Evolutionary conservation across 2,797 vertebrate genomes (phyloP).

Genomic region (Notolabrus celidotus): DNA sequence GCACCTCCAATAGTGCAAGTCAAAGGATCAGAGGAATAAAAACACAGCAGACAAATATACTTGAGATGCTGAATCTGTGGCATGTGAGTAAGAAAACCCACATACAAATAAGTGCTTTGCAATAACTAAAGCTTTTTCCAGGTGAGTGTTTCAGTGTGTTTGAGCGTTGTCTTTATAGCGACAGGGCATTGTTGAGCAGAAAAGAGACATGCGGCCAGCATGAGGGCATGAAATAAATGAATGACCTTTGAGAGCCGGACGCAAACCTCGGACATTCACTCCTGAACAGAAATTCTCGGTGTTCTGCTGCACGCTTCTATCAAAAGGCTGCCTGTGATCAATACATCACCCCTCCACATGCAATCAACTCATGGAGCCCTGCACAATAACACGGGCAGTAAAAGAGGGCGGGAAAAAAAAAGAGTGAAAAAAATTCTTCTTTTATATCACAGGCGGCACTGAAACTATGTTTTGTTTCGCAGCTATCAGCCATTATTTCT

Average conservation of each 20-base stretch:
- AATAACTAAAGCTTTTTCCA: slow-evolving; percentile 20
- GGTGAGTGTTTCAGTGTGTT: slow-evolving; percentile 28
- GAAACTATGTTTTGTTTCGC: slow-evolving; percentile 78
- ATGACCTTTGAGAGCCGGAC: slow-evolving; percentile 71
- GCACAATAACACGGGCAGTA: slow-evolving; percentile 69
- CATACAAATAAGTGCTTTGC: slow-evolving; percentile 28
- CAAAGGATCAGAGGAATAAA: slow-evolving; percentile 34
- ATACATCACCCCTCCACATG: slow-evolving; percentile 78
- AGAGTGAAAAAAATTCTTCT: slow-evolving; percentile 48
- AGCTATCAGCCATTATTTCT: slow-evolving; percentile 86
- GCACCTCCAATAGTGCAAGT: slow-evolving; percentile 51
- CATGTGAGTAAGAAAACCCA: background rate
- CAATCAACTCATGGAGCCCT: slow-evolving; percentile 74
- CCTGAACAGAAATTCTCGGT: slow-evolving; percentile 59
- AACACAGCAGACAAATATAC: slow-evolving; percentile 10
- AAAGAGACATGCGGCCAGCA: slow-evolving; percentile 44
- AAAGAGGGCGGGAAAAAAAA: slow-evolving; percentile 42
- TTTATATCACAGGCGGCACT: slow-evolving; percentile 61
- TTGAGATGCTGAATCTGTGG: background rate
- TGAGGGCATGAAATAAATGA: slow-evolving; percentile 57
- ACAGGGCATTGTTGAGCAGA: slow-evolving; percentile 29
- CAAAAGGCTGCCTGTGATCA: slow-evolving; percentile 81
- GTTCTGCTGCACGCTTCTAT: slow-evolving; percentile 69
- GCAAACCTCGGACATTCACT: slow-evolving; percentile 67
- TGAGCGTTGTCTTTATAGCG: slow-evolving; percentile 33